Base-by-base conservation (phyloP, 2,797 vertebrate genomes). In the Taenioides sp. region DNA sequence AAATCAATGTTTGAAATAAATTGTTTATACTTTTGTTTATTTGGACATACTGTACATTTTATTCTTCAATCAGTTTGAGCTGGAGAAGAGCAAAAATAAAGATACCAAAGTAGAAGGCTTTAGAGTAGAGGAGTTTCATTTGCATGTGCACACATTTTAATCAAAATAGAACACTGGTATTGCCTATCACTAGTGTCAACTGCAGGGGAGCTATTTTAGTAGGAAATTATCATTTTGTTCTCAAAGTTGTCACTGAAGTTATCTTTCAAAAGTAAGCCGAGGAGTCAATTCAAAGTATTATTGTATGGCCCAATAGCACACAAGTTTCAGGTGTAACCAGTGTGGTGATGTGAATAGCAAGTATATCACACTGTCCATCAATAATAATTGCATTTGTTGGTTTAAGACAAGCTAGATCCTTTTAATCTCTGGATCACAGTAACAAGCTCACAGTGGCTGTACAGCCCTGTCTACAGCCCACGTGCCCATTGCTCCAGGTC, bases 371-470 rank as follows among this genome's bases (percentile, higher is more conserved):
- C 63, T 71, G 76, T 75, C 22, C 54, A 40, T 49, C 52, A 63
- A 23, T 67, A 58, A 76, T 79, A 69, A 82, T 77, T 68, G 74
- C 50, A 68, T 50, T 40, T 49, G 65, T 67, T 23, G 55, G 52
- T 47, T 54, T 10, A 16, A 50, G 52, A 50, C 40, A 66, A 50
- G 22, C 49, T 23, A 60, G 66, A 64, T 67, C 59, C 61, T 67
- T 70, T 72, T 74, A 20, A 62, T 70, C 63, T 52, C 58, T 76
- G 64, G 22, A 28, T 55, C 54, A 62, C 49, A 55, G 74, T 73
- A 76, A 67, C 64, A 78, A 69, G 25, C 63, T 43, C 43, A 67
- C 11, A 3, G 28, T 61, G n/a, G 61, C 49, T 40, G 54, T 7
- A 10, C 75, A 65, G 12, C 73, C 20, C 72, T 55, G 61, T 75